These are phyloP conservation scores for Drosophila bocqueti DNA, from an alignment of 1,140 invertebrate species.

Conservation along the genomic window DNA sequence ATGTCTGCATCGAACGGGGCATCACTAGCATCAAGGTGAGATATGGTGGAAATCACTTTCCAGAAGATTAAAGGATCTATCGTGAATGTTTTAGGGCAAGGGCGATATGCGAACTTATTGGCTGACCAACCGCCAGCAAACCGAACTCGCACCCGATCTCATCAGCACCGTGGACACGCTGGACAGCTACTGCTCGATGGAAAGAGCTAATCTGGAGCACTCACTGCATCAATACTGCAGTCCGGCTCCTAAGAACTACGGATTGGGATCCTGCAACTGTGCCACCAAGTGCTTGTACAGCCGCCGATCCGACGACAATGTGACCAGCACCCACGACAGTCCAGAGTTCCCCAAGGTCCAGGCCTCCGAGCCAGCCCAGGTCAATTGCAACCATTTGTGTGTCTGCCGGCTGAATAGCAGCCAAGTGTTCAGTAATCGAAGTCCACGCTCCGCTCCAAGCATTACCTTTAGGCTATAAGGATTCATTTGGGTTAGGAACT, in stretches of 20 bases:
- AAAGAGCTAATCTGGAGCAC: constrained; percentile 24
- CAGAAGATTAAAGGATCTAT: neutral
- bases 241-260: constrained; percentile 1
- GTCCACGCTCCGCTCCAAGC: constrained; percentile 74
- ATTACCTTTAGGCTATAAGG: constrained; percentile 72
- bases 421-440: constrained; percentile 55
- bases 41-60: neutral
- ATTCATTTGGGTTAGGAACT: neutral
- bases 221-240: constrained; percentile 27
- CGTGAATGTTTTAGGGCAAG: constrained; percentile 89
- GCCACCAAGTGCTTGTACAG: constrained; percentile 75
- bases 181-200: constrained; percentile 37
- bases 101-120: constrained; percentile 95
- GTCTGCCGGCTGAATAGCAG: constrained; percentile 71
- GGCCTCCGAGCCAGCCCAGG: constrained; percentile 38
- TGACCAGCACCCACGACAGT: constrained; percentile 45
- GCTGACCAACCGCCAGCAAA: constrained; percentile 86
- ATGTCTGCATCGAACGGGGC: constrained; percentile 88
- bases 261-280: constrained; percentile 66
- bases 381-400: constrained; percentile 70
- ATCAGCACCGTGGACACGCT: constrained; percentile 74
- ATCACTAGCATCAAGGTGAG: constrained; percentile 91
- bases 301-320: constrained; percentile 76
- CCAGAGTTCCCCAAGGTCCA: constrained; percentile 27
- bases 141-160: constrained; percentile 68